Evolutionary conservation across 2,888 invertebrate species (phyloP).

Genomic region (Marronus borbonicus): DNA sequence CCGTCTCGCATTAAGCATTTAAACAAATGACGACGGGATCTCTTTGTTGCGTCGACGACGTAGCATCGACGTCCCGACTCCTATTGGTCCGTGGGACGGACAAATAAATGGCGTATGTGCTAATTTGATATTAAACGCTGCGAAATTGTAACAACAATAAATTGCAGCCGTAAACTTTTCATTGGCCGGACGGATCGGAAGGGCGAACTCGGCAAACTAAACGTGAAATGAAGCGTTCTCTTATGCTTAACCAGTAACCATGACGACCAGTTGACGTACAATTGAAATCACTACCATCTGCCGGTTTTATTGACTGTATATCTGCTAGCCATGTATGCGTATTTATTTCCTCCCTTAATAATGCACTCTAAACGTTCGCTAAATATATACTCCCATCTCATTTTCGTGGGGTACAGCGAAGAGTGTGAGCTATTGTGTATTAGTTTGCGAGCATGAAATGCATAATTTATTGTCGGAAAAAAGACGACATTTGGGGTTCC

Average conservation of each 20-base stretch:
- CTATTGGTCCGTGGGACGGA: constrained; percentile 46
- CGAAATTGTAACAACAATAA: constrained; percentile 61
- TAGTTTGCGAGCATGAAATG: constrained; percentile 67
- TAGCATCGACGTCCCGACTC: constrained; percentile 29
- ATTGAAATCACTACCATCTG: constrained; percentile 69
- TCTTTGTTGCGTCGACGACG: constrained; percentile 36
- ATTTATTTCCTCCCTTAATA: constrained; percentile 59
- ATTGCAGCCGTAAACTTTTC: constrained; percentile 55
- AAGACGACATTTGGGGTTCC: constrained; percentile 48
- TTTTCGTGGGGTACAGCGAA: constrained; percentile 57
- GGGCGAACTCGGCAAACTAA: constrained; percentile 58
- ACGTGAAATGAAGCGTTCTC: constrained; percentile 60
- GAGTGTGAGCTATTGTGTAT: constrained; percentile 60
- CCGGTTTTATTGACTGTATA: constrained; percentile 65
- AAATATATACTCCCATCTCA: constrained; percentile 65
- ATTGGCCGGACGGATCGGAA: constrained; percentile 43
- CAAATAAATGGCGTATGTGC: constrained; percentile 67
- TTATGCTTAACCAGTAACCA: constrained; percentile 68
- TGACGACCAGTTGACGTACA: constrained; percentile 66
- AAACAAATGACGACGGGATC: constrained; percentile 52
- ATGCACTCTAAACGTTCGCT: constrained; percentile 68
- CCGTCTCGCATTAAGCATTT: not conserved
- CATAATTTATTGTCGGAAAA: constrained; percentile 65
- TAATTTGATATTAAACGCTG: constrained; percentile 70
- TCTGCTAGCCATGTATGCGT: not conserved